Conservation (phyloP, 2,888 invertebrate genomes). For the Toxonevra muliebris region DNA sequence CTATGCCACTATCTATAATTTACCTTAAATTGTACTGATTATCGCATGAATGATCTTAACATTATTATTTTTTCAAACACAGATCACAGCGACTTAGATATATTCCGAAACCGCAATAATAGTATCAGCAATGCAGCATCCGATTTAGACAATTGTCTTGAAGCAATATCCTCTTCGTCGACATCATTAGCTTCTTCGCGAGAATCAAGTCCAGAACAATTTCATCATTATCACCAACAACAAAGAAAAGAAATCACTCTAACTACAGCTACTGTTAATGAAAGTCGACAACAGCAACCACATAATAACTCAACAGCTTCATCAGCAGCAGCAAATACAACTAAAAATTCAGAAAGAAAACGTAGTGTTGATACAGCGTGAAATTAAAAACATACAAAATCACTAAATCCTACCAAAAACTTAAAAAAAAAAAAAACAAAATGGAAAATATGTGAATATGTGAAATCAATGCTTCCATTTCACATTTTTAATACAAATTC, state of each 20-base stretch:
- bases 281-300: constrained; percentile 22
- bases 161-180: constrained; percentile 51
- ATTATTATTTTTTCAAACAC: constrained; percentile 4
- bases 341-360: too few species aligned
- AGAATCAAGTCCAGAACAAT: constrained; percentile 50
- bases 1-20: too few species aligned
- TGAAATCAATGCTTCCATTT: too few species aligned
- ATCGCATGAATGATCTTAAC: too few species aligned
- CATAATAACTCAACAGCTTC: constrained; percentile 15
- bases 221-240: not conserved
- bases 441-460: too few species aligned
- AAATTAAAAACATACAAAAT: constrained; percentile 13
- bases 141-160: constrained; percentile 50
- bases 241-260: constrained; percentile 13
- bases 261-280: constrained; percentile 35
- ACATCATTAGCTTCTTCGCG: constrained; percentile 51
- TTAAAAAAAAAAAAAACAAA: constrained; percentile 25
- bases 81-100: constrained; percentile 38
- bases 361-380: too few species aligned
- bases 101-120: constrained; percentile 40
- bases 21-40: too few species aligned
- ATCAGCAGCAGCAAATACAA: constrained; percentile 11
- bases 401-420: constrained; percentile 14
- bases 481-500: too few species aligned
- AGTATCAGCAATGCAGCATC: constrained; percentile 39